Base-by-base conservation (phyloP, 2,797 vertebrate species). In the Spondyliosoma cantharus region DNA sequence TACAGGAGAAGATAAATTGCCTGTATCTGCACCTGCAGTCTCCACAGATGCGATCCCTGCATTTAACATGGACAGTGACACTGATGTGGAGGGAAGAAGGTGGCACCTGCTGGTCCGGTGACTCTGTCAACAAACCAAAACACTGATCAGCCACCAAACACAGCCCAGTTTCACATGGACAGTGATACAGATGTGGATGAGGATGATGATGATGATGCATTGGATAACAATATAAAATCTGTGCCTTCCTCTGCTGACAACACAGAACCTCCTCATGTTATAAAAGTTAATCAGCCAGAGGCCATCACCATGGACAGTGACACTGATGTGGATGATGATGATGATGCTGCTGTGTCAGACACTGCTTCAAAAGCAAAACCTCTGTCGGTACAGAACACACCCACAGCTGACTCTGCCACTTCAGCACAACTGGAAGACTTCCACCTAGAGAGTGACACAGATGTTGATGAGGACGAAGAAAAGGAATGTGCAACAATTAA, bases 321-420 rank as follows among this genome's bases (percentile, higher is more conserved):
- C 89, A 95, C 94, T 46, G 95, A 96, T 62, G 88, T 93, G 11
- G 95, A 95, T 19, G 93, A 94, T 27, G 93, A 93, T 5, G 84
- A 93, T 4, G 53, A 22, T n/a, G 83, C 20, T 16, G 58, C 60
- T n/a, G 61, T 83, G 71, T 82, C 84, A 62, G 80, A 79, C 1
- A 27, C 65, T n/a, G 80, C 74, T 50, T 54, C 79, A 71, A 42
- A 82, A 64, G 56, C 64, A 48, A 80, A 86, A 79, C 61, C 78
- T 4, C 7, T 25, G 2, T 76, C 62, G 8, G 46, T 42, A 71
- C 79, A 67, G 64, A 65, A 27, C 46, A 54, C 61, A 16, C 24
- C 25, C 45, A 58, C 73, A 20, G 75, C 78, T 69, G 76, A 81
- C 32, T 46, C 74, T 58, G 78, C 68, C 27, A n/a, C 59, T 45